These are phyloP conservation scores for Cyrtorhinus lividipennis DNA, from an alignment of 1,140 invertebrate species.

Conservation along the genomic window DNA sequence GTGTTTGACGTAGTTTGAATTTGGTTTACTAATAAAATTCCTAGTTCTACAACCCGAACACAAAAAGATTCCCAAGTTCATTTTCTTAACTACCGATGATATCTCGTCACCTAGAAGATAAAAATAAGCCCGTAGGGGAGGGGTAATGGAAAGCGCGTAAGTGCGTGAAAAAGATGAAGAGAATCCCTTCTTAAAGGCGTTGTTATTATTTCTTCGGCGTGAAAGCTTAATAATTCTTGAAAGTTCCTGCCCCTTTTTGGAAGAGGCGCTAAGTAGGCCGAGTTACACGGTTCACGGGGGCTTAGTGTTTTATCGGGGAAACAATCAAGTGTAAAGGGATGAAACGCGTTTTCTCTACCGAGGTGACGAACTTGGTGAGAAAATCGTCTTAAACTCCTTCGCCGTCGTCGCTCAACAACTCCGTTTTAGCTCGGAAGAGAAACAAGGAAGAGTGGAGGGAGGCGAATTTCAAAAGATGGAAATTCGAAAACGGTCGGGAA, in stretches of 20 bases:
- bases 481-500: too few relatives aligned
- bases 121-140: too few relatives aligned
- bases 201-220: background rate
- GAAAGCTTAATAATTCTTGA: background rate
- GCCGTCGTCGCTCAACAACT: background rate
- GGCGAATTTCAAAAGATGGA: too few relatives aligned
- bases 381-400: conserved; percentile 21
- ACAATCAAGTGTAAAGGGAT: conserved; percentile 24
- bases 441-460: too few relatives aligned
- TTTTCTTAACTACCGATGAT: too few relatives aligned
- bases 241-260: background rate
- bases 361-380: conserved; percentile 20
- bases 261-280: conserved; percentile 4
- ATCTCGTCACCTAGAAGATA: too few relatives aligned
- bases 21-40: too few relatives aligned
- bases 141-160: too few relatives aligned
- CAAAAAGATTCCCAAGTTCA: too few relatives aligned
- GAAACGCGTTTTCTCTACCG: conserved; percentile 17
- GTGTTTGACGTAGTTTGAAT: too few relatives aligned
- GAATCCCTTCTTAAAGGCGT: background rate
- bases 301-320: conserved; percentile 18
- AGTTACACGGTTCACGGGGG: conserved; percentile 9
- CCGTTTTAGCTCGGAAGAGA: too few relatives aligned
- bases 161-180: background rate
- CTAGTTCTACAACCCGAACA: too few relatives aligned